Evolutionary conservation across 2,888 invertebrate species (phyloP), one percentile per base, ranked within the genome.

Genomic region (Heliconius erato): DNA sequence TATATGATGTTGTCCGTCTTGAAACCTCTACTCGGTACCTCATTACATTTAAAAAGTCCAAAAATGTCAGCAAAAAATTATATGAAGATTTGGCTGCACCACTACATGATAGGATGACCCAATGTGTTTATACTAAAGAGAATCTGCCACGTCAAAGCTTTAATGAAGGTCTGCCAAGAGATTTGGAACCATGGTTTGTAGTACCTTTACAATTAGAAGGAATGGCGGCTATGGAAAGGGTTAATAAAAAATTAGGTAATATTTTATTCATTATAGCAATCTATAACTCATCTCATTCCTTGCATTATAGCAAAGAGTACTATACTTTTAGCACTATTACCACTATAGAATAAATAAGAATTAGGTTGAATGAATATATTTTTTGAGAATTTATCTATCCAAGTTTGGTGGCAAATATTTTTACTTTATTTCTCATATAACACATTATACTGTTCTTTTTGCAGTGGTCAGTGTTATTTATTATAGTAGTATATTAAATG

Each of bases 21-120:
- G 99, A 99, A 94, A 96, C 97, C 63, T 98, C 98, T 0, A 97
- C 97, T 7, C 96, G 98, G 87, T 99, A 99, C 92, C 95, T 97
- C 35, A 95, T 98, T 81, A 94, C 94, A 71, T 97, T 97, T 86
- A 86, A 89, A 78, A 89, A 90, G 82, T 84, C 89, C 26, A 93
- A 95, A 83, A 90, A 91, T 86, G 88, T 96, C 32, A 87, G 93
- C 16, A 88, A 88, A 82, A 88, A 89, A 84, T 90, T 93, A 78
- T 94, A 95, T 90, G 92, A 94, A 86, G 92, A 92, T 82, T 94
- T 97, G 88, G 97, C 96, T 40, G 94, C 97, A 69, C 92, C 96
- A n/a, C 92, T 99, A 49, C 97, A 98, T 92, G 99, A 99, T 95
- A 97, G 97, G 85, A 99, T 99, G 99, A 99, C 99, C 3, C 97